Percentiles rank a stretch among this genome's conserved stretches.
Conservation (phyloP, 1,140 invertebrate genomes). For the Magallana angulata region DNA sequence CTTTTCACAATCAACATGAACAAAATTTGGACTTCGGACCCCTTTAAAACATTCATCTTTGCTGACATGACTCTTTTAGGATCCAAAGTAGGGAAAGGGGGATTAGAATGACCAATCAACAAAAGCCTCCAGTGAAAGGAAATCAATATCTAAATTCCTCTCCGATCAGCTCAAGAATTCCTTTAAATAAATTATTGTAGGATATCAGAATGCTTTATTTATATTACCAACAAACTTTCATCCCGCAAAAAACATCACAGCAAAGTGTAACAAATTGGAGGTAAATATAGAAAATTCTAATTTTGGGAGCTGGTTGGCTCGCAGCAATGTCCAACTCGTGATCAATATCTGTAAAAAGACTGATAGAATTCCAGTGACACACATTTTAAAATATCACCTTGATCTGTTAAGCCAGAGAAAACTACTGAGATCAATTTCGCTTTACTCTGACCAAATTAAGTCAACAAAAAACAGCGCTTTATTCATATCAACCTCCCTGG, state of each 20-base stretch:
- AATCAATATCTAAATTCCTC: slow-evolving; percentile 24
- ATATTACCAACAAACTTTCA: too few species aligned
- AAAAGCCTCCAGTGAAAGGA: slow-evolving; percentile 1
- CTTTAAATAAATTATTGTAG: neutral
- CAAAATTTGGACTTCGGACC: neutral
- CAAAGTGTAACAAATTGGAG: too few species aligned
- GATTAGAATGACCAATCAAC: slow-evolving; percentile 32
- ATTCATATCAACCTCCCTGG: slow-evolving; percentile 14
- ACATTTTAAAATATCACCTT: slow-evolving; percentile 13
- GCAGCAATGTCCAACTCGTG: neutral
- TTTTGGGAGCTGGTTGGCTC: neutral
- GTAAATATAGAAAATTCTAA: neutral
- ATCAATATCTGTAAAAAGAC: neutral
- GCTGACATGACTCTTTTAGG: slow-evolving; percentile 5
- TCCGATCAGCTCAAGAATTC: neutral
- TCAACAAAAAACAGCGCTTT: neutral
- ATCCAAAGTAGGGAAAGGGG: neutral
- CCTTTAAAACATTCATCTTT: neutral
- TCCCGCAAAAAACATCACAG: too few species aligned
- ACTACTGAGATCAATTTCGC: slow-evolving; percentile 4
- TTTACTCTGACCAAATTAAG: slow-evolving; percentile 17
- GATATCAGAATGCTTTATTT: neutral
- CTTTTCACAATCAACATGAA: neutral
- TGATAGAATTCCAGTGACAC: slow-evolving; percentile 20
- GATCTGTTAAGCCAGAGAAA: slow-evolving; percentile 9